A percentile compares a stretch with the other conserved stretches of the same genome.
Conservation (phyloP, 2,888 invertebrate species). For the Pristionchus entomophagus region DNA sequence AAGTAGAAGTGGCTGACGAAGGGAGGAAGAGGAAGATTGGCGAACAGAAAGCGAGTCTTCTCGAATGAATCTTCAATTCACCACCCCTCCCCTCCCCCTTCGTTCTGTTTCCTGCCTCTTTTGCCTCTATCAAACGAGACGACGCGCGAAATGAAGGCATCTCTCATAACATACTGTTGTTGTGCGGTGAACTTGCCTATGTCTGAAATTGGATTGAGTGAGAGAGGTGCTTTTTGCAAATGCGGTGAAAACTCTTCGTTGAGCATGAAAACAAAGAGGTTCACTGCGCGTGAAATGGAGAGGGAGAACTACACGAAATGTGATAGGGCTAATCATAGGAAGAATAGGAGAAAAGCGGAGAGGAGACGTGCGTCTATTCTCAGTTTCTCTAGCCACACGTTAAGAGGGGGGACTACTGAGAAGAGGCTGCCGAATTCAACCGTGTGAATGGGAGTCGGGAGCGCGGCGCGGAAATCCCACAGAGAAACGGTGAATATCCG, state of each 20-base stretch:
- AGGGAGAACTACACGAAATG: constrained; percentile 9
- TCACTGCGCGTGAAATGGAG: not conserved
- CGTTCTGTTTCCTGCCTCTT: not conserved
- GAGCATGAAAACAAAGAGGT: not conserved
- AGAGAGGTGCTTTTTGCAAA: not conserved
- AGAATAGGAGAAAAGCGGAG: not conserved
- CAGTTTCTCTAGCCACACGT: constrained; percentile 7
- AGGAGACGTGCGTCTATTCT: constrained; percentile 1
- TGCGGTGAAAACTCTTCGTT: not conserved
- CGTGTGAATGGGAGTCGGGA: not conserved
- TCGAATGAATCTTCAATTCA: constrained; percentile 39
- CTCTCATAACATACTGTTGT: constrained; percentile 25
- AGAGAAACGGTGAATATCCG: not conserved
- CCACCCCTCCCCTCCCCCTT: not conserved
- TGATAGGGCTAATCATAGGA: constrained; percentile 19
- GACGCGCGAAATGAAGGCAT: not conserved
- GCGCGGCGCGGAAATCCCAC: constrained; percentile 15
- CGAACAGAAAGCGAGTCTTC: constrained; percentile 38
- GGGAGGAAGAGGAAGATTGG: not conserved
- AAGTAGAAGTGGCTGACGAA: constrained; percentile 40
- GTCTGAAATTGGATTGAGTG: not conserved
- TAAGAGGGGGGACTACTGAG: not conserved
- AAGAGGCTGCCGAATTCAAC: not conserved
- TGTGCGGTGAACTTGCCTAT: not conserved
- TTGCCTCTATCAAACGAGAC: constrained; percentile 13